These are phyloP conservation scores for Pandion haliaetus DNA, from an alignment of 2,113 vertebrate genomes.

Conservation along the genomic window DNA sequence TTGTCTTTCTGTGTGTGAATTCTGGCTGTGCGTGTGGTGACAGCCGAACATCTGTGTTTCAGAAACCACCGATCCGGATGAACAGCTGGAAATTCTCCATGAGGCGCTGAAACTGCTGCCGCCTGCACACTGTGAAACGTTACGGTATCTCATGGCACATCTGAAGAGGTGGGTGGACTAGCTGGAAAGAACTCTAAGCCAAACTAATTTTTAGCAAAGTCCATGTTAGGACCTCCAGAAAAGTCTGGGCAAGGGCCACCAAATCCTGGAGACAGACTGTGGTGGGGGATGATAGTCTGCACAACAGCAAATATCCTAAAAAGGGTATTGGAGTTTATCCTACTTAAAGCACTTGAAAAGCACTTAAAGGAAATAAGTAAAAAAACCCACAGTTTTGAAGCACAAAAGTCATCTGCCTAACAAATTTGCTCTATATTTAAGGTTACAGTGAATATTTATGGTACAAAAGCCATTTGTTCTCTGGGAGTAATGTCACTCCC, in stretches of 20 bases:
- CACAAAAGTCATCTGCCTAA: background rate
- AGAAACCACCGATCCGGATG: constrained; percentile 91
- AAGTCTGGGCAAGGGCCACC: background rate
- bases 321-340: background rate
- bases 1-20: background rate
- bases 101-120: constrained; percentile 94
- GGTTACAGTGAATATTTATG: background rate
- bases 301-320: background rate
- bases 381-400: background rate
- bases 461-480: background rate
- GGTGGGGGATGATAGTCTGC: background rate
- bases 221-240: background rate
- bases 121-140: constrained; percentile 94
- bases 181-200: background rate
- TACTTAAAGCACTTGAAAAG: background rate
- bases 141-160: constrained; percentile 97
- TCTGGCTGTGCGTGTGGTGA: background rate
- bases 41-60: constrained; percentile 29
- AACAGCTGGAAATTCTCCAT: constrained; percentile 91
- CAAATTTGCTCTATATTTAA: background rate
- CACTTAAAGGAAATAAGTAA: background rate
- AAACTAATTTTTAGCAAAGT: background rate
- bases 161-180: constrained; percentile 86
- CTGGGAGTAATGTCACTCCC: background rate
- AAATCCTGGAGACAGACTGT: background rate